phyloP scores from a whole-genome alignment of 2,888 invertebrate genomes.

The Brachypalpus laphriformis region DNA sequence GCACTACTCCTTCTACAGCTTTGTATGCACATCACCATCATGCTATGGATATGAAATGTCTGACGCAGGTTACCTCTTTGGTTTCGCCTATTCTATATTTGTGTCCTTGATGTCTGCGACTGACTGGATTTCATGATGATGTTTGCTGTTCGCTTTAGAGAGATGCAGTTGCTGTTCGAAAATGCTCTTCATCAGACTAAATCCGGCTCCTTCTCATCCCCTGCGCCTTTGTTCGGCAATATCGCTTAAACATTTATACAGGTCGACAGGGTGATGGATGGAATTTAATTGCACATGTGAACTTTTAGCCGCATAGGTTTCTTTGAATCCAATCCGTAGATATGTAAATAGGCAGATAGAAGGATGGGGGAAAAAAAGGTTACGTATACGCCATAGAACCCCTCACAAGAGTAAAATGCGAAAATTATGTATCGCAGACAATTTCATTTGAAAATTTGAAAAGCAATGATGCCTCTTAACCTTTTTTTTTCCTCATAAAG shows the following conservation, averaged over 20 bases:
- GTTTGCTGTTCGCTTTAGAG: constrained; percentile 46
- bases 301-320: constrained; percentile 14
- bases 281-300: constrained; percentile 41
- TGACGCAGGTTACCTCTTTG: constrained; percentile 37
- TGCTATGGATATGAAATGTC: constrained; percentile 44
- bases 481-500: not conserved
- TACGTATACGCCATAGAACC: constrained; percentile 47
- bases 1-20: not conserved
- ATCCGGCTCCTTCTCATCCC: not conserved
- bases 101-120: constrained; percentile 51
- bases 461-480: not conserved
- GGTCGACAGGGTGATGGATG: constrained; percentile 2
- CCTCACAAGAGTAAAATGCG: not conserved
- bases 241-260: constrained; percentile 4
- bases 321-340: not conserved
- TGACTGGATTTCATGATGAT: constrained; percentile 43
- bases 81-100: constrained; percentile 14
- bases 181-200: constrained; percentile 5
- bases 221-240: not conserved
- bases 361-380: constrained; percentile 21
- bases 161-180: constrained; percentile 29
- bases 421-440: not conserved
- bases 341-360: not conserved
- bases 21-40: constrained; percentile 50
- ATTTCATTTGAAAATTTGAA: not conserved